phyloP scores from a whole-genome alignment of 1,140 invertebrate genomes.

The Pseudomyrmex dendroicus region DNA sequence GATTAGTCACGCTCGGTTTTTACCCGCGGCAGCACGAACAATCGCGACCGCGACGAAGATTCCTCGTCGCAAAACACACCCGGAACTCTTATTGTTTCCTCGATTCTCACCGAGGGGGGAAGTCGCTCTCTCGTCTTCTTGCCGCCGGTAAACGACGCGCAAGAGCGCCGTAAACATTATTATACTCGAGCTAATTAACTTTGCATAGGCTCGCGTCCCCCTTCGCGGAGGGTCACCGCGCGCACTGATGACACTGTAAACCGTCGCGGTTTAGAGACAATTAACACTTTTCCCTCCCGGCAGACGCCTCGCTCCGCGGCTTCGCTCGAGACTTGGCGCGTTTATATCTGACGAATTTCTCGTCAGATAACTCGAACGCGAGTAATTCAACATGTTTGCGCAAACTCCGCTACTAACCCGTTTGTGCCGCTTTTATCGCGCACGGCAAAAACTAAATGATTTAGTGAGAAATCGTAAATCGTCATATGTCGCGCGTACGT shows the following conservation, averaged over 20 bases:
- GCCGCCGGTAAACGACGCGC: slow-evolving; percentile 41
- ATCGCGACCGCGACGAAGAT: slow-evolving; percentile 40
- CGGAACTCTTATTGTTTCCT: slow-evolving; percentile 50
- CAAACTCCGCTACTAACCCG: background rate
- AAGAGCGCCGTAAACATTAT: slow-evolving; percentile 64
- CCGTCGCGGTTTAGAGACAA: slow-evolving; percentile 68
- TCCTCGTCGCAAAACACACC: slow-evolving; percentile 27
- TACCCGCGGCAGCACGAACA: slow-evolving; percentile 17
- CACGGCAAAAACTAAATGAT: slow-evolving; percentile 10
- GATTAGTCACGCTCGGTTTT: slow-evolving; percentile 46
- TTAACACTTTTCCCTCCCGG: slow-evolving; percentile 63
- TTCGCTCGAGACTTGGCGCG: slow-evolving; percentile 43
- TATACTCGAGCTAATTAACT: slow-evolving; percentile 70
- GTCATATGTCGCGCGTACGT: slow-evolving; percentile 1
- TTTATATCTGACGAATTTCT: background rate
- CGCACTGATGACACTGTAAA: slow-evolving; percentile 60
- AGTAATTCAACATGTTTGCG: slow-evolving; percentile 11
- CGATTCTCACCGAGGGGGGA: background rate
- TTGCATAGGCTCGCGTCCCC: slow-evolving; percentile 33
- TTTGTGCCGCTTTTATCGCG: background rate
- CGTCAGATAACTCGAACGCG: background rate
- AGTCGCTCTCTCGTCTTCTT: slow-evolving; percentile 56
- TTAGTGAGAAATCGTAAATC: slow-evolving; percentile 35
- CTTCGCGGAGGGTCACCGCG: background rate
- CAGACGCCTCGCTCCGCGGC: slow-evolving; percentile 54